These are phyloP conservation scores for Syrphus vitripennis DNA, from an alignment of 2,888 invertebrate species.

Conservation along the genomic window DNA sequence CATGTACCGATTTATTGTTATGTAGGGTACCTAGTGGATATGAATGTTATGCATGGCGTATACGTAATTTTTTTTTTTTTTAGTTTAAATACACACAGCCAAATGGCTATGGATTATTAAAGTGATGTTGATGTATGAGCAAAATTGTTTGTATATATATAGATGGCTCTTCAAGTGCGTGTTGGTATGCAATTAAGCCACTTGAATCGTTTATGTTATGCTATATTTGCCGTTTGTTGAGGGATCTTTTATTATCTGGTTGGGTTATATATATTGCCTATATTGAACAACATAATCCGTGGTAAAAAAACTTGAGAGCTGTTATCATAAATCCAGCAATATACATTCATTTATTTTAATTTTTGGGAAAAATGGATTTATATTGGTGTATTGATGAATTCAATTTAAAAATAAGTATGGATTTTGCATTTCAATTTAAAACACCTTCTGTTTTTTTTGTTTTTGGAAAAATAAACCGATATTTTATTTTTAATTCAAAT, in stretches of 20 bases:
- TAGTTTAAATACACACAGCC: conserved; percentile 36
- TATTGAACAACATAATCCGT: conserved; percentile 59
- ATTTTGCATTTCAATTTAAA: too few relatives aligned
- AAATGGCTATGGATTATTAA: conserved; percentile 27
- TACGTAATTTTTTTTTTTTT: conserved; percentile 34
- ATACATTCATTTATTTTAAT: background rate
- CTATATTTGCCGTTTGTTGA: conserved; percentile 35
- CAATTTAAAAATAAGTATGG: too few relatives aligned
- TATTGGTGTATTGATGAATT: background rate
- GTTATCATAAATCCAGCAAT: background rate
- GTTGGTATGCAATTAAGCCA: conserved; percentile 56
- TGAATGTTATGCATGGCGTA: conserved; percentile 22
- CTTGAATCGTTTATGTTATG: conserved; percentile 60
- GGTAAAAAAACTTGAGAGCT: conserved; percentile 1
- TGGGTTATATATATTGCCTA: conserved; percentile 54
- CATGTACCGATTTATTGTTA: background rate
- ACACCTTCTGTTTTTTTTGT: too few relatives aligned
- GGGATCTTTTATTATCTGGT: conserved; percentile 57
- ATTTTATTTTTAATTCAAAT: too few relatives aligned
- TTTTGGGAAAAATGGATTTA: background rate
- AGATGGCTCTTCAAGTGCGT: conserved; percentile 53
- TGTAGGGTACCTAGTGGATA: background rate
- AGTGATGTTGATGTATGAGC: conserved; percentile 29
- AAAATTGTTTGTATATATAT: background rate
- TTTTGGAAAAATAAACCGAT: too few relatives aligned